phyloP scores from a whole-genome alignment of 2,888 invertebrate genomes.

The Ptychoptera albimana region DNA sequence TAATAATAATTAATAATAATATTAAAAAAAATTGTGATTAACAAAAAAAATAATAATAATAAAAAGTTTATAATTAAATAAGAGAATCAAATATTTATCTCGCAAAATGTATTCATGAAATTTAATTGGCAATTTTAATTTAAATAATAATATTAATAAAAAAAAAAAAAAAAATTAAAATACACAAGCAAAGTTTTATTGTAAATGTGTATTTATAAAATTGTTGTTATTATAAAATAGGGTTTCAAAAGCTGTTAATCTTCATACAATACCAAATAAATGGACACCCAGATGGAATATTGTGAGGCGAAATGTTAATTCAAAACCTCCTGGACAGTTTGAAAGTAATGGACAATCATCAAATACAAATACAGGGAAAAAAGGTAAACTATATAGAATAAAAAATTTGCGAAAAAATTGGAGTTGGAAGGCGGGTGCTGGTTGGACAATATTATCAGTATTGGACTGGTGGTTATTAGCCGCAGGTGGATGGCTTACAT shows the following conservation, averaged over 20 bases:
- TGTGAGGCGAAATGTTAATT: conserved; percentile 16
- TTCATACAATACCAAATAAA: conserved; percentile 18
- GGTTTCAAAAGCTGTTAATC: conserved; percentile 22
- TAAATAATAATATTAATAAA: too few relatives aligned
- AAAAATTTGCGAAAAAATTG: conserved; percentile 12
- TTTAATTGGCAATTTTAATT: background rate
- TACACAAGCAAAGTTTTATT: too few relatives aligned
- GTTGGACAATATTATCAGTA: conserved; percentile 15
- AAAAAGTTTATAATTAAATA: too few relatives aligned
- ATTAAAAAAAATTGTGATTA: too few relatives aligned
- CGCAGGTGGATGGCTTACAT: conserved; percentile 36
- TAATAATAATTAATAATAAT: too few relatives aligned
- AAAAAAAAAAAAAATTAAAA: too few relatives aligned
- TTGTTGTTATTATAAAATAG: background rate
- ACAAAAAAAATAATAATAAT: too few relatives aligned
- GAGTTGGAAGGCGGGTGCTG: conserved; percentile 13
- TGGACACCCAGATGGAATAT: conserved; percentile 17
- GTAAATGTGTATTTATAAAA: too few relatives aligned
- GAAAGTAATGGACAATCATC: conserved; percentile 3
- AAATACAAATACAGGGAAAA: conserved; percentile 7
- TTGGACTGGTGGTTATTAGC: conserved; percentile 17
- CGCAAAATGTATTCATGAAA: background rate
- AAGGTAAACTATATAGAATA: conserved; percentile 16
- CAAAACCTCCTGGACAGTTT: conserved; percentile 4
- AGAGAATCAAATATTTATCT: too few relatives aligned